Base-by-base conservation (phyloP, 1,140 invertebrate genomes). In the Drosophila parvula region DNA sequence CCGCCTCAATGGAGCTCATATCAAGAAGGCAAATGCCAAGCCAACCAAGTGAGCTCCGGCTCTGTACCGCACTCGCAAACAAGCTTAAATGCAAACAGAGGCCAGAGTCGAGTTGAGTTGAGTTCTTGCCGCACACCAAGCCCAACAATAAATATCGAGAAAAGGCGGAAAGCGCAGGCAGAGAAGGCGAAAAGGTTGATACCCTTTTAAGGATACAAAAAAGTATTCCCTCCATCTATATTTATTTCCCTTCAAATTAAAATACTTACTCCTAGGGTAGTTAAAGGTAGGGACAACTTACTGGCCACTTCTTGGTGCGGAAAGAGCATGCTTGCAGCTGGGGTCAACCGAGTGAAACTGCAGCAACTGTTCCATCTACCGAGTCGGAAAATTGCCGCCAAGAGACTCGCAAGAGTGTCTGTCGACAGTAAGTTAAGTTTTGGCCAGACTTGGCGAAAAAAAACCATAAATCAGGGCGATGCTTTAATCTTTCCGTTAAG, bases 401-500 rank as follows among this genome's bases (percentile, higher is more conserved):
- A 41, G 50, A 36, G 14, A 10, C 1, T 28, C 12, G 22, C n/a
- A 18, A 8, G 28, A 18, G 43, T 53, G 57, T 30, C n/a, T 53
- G 57, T 30, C n/a, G 22, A 58, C 36, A 43, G 51, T 70, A 38
- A 22, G 22, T 59, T 38, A 30, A 70, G 34, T 59, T 27, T 59
- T 27, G 12, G 18, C 12, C 32, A 34, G n/a, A n/a, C n/a, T n/a
- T n/a, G n/a, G n/a, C n/a, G n/a, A n/a, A n/a, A n/a, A n/a, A 38
- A 60, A 76, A 71, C 65, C 68, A 81, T 85, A 84, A 84, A 78
- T 85, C 81, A 85, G 67, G 61, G 48, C 58, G 55, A 22, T 22
- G 82, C 78, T 76, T 85, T 85, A 81, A 85, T 86, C 79, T 75
- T 47, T 50, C 48, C 61, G 74, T 74, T 57, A 78, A 67, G 74